Conservation (phyloP, 2,888 invertebrate species). For the Pocota personata region DNA sequence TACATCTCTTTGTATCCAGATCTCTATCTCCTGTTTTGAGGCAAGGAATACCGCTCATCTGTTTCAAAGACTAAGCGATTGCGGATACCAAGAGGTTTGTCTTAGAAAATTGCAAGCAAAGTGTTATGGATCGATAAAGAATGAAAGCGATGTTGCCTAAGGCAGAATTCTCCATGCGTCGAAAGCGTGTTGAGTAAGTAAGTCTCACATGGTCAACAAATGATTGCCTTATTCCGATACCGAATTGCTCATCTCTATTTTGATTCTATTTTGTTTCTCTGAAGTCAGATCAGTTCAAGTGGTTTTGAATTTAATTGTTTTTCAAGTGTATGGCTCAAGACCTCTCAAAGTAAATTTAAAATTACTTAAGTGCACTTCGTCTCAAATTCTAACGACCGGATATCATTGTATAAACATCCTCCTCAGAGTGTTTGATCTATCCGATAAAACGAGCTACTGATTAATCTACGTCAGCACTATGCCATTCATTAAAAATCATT, state of each 20-base stretch:
- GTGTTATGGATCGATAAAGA: too few relatives aligned
- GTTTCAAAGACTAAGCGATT: too few relatives aligned
- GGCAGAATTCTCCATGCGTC: too few relatives aligned
- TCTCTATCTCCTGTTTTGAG: too few relatives aligned
- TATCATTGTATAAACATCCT: slow-evolving; percentile 3
- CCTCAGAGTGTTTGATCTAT: not conserved
- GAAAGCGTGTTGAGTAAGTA: not conserved
- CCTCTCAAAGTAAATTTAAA: not conserved
- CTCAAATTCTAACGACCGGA: not conserved
- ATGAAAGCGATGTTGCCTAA: too few relatives aligned
- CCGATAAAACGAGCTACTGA: not conserved
- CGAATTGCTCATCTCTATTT: not conserved
- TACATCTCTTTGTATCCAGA: too few relatives aligned
- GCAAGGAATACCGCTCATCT: too few relatives aligned
- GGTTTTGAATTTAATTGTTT: not conserved
- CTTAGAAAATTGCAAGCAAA: too few relatives aligned
- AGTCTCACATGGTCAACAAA: not conserved
- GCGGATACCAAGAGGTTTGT: too few relatives aligned
- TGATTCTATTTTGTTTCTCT: not conserved
- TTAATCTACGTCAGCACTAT: not conserved
- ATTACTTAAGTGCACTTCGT: not conserved
- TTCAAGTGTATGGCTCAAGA: not conserved
- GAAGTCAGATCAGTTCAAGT: slow-evolving; percentile 4
- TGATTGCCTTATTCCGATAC: not conserved
- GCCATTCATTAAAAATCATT: slow-evolving; percentile 6